A percentile compares a stretch with the other conserved stretches of the same genome.
Evolutionary conservation across 2,888 invertebrate genomes (phyloP).

Genomic region (Diarsia rubi): DNA sequence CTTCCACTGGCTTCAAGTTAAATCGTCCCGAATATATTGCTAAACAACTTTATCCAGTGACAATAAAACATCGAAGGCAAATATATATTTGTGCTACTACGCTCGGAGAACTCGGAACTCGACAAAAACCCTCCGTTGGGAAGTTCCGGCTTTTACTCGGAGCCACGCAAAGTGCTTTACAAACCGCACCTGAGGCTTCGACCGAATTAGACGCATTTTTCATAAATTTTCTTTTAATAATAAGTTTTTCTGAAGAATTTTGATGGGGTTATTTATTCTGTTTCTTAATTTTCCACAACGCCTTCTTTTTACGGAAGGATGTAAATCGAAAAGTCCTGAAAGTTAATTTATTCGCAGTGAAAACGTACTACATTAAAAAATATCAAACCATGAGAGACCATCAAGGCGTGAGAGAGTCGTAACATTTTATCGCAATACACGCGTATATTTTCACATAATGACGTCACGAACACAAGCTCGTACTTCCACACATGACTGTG

Average conservation of each 20-base stretch:
- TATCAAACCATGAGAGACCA: slow-evolving; percentile 29
- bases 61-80: slow-evolving; percentile 51
- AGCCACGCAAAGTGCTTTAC: slow-evolving; percentile 13
- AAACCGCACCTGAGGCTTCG: slow-evolving; percentile 40
- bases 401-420: slow-evolving; percentile 25
- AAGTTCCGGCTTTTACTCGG: slow-evolving; percentile 43
- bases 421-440: slow-evolving; percentile 30
- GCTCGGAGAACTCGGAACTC: slow-evolving; percentile 15
- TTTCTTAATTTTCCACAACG: not conserved
- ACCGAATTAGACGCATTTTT: slow-evolving; percentile 3
- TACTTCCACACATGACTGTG: slow-evolving; percentile 2
- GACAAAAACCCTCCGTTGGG: slow-evolving; percentile 11
- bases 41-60: slow-evolving; percentile 45
- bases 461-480: slow-evolving; percentile 11
- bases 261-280: not conserved
- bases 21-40: slow-evolving; percentile 32
- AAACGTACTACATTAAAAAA: slow-evolving; percentile 18
- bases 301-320: not conserved
- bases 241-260: not conserved
- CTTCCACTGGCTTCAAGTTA: slow-evolving; percentile 10
- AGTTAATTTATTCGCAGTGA: slow-evolving; percentile 2
- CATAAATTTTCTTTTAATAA: not conserved
- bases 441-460: slow-evolving; percentile 32
- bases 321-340: not conserved
- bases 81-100: slow-evolving; percentile 19